Evolutionary conservation across 2,888 invertebrate species (phyloP).

Genomic region (Tryphoninae sp.): DNA sequence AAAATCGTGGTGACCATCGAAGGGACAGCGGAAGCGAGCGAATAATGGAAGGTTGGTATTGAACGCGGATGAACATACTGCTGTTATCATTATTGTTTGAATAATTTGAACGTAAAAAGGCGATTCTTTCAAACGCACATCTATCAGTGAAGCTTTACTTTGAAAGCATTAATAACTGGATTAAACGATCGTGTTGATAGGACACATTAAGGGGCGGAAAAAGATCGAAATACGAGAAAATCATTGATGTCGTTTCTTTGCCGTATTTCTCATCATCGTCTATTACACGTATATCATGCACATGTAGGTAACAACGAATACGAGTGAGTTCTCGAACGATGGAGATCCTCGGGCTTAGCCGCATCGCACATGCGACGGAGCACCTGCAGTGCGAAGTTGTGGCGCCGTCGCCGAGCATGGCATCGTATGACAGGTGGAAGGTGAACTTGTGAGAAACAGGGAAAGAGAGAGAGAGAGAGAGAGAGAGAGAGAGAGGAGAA

Average conservation of each 20-base stretch:
- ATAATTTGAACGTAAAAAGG: no score
- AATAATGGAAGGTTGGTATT: background rate
- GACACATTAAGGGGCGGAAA: background rate
- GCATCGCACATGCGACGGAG: slow-evolving; percentile 61
- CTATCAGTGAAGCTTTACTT: background rate
- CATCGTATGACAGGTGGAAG: slow-evolving; percentile 79
- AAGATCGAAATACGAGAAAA: slow-evolving; percentile 22
- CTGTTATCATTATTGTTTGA: no score
- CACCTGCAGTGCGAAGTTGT: slow-evolving; percentile 71
- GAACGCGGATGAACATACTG: no score
- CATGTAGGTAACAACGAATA: no score
- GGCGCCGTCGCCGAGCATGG: slow-evolving; percentile 65
- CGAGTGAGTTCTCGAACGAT: slow-evolving; percentile 22
- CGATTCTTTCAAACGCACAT: background rate
- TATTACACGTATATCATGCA: background rate
- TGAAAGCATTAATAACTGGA: background rate
- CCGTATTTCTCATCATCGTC: slow-evolving; percentile 12
- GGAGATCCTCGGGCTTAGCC: slow-evolving; percentile 45
- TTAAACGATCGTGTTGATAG: slow-evolving; percentile 9
- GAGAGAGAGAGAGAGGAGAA: slow-evolving; percentile 63
- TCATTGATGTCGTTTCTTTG: slow-evolving; percentile 27
- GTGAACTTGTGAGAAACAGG: slow-evolving; percentile 62
- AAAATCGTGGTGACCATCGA: slow-evolving; percentile 43
- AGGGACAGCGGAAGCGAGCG: slow-evolving; percentile 10
- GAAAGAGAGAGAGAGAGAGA: slow-evolving; percentile 62